Percentiles rank a stretch among this genome's conserved stretches.
phyloP scores from a whole-genome alignment of 2,888 invertebrate species.

The Plutella xylostella region DNA sequence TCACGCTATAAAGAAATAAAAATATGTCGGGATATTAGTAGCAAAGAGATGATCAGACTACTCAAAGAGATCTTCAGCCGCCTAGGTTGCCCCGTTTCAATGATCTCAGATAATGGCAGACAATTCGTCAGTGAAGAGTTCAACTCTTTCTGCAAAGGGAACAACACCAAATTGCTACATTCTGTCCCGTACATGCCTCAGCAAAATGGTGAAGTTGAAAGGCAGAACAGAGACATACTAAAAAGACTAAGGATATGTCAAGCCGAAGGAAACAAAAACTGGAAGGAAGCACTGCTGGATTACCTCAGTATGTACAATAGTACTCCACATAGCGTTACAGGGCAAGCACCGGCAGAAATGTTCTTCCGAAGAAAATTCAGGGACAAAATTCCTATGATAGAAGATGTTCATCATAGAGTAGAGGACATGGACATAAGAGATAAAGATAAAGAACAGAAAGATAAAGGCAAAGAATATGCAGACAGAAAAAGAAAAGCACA shows the following conservation, averaged over 20 bases:
- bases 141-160: too few relatives aligned
- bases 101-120: too few relatives aligned
- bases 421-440: constrained; percentile 13
- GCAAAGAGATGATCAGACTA: too few relatives aligned
- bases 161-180: constrained; percentile 1
- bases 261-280: not conserved
- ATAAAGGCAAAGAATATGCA: constrained; percentile 15
- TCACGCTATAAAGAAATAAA: too few relatives aligned
- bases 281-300: constrained; percentile 2
- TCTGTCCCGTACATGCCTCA: constrained; percentile 6
- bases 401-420: not conserved
- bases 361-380: constrained; percentile 6
- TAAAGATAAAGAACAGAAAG: constrained; percentile 15
- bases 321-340: constrained; percentile 7
- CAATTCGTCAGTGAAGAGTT: constrained; percentile 9
- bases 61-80: constrained; percentile 7
- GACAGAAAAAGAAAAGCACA: constrained; percentile 14
- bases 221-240: constrained; percentile 7
- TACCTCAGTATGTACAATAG: constrained; percentile 6
- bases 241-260: constrained; percentile 7
- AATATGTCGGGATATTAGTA: too few relatives aligned
- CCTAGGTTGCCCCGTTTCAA: too few relatives aligned
- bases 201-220: constrained; percentile 7
- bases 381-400: constrained; percentile 7
- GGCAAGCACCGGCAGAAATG: constrained; percentile 6